Conservation (phyloP, 1,140 invertebrate genomes). For the Drosophila bifasciata region DNA sequence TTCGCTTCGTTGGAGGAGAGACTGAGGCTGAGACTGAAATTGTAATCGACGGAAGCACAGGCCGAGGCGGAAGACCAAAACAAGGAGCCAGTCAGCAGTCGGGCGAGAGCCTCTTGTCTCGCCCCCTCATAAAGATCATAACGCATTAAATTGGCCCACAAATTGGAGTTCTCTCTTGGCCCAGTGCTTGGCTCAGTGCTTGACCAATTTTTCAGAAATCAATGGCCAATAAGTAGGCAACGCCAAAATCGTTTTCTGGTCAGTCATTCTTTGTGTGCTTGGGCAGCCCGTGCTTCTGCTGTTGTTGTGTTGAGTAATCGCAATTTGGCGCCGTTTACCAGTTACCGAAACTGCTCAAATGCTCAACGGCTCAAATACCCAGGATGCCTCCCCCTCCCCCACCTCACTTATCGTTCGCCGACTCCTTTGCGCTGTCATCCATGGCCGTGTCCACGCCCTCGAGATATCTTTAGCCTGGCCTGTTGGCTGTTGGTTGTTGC, state of each 20-base stretch:
- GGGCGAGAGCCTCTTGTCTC: constrained; percentile 19
- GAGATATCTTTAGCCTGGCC: constrained; percentile 56
- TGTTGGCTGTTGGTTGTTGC: background rate
- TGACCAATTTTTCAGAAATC: constrained; percentile 68
- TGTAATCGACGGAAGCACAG: constrained; percentile 48
- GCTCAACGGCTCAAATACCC: background rate
- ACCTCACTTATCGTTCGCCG: too few relatives aligned
- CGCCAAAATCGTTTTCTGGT: constrained; percentile 67
- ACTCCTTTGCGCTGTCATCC: constrained; percentile 70
- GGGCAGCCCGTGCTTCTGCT: constrained; percentile 13
- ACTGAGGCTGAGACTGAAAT: constrained; percentile 31
- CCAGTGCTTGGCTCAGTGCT: constrained; percentile 14
- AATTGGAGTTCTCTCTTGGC: constrained; percentile 41
- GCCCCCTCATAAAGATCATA: constrained; percentile 72
- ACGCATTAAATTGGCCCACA: constrained; percentile 80
- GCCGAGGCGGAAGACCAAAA: background rate
- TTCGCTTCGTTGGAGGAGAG: constrained; percentile 26
- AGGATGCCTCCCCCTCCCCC: background rate
- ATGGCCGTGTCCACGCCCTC: constrained; percentile 59
- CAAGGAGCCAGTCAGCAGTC: constrained; percentile 18
- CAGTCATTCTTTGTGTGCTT: constrained; percentile 54
- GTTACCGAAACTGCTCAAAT: constrained; percentile 2
- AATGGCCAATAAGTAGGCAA: constrained; percentile 81
- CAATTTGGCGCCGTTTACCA: constrained; percentile 48
- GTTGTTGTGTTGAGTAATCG: constrained; percentile 60